Base-by-base conservation (phyloP, 2,113 vertebrate species). In the Lagopus leucura region DNA sequence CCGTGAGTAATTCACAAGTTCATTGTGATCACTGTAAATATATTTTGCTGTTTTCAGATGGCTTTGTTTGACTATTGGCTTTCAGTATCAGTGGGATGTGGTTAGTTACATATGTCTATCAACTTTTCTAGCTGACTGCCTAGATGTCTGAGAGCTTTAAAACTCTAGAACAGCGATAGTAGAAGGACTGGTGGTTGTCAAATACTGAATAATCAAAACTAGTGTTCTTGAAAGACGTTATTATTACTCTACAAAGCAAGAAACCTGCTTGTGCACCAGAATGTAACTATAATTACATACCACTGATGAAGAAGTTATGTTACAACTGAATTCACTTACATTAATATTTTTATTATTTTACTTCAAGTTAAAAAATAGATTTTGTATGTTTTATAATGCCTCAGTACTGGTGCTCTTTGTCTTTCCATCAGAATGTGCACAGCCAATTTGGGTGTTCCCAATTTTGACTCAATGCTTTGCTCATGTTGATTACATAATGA, bases 401-500 rank as follows among this genome's bases (percentile, higher is more conserved):
- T 21, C 40, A 77, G 28, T 74, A 77, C 55, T 34, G 8, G 0
- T 27, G 43, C 34, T 88, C 58, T 71, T 88, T 90, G 55, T 82
- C 75, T 92, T 86, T 82, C 82, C 50, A 58, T 67, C 91, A 50
- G 84, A 92, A 70, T 3, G 3, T 86, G 70, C 63, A 64, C 43
- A 74, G 89, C 36, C 47, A 76, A 6, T 86, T 94, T 96, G 95
- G 96, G 95, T 95, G 95, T 97, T 96, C 90, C 97, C 92, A 75
- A 61, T 71, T 93, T 86, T 21, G 10, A 67, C 89, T 71, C 83
- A 74, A 61, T 66, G 89, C 42, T 61, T 96, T 94, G 93, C 92
- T 94, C 92, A 93, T 94, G 92, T 80, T 90, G 93, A 83, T 97
- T 97, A 82, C 87, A 84, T 82, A 95, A 94, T 88, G 82, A 94